phyloP scores from a whole-genome alignment of 2,113 vertebrate species.

The Oxygymnocypris stewartii region DNA sequence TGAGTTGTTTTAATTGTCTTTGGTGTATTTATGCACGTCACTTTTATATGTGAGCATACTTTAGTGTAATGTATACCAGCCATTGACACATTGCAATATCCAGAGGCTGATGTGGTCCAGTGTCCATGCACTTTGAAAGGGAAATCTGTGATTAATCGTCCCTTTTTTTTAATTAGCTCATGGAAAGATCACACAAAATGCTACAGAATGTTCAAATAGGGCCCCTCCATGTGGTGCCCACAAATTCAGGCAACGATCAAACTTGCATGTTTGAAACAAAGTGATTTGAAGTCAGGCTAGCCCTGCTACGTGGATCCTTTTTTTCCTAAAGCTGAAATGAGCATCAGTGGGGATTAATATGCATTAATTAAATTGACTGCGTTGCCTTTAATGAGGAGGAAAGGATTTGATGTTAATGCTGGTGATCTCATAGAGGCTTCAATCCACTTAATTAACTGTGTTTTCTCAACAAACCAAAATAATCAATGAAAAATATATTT shows the following conservation, averaged over 20 bases:
- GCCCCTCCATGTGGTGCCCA: constrained; percentile 42
- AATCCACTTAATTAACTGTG: constrained; percentile 87
- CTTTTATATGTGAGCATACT: neutral
- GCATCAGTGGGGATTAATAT: constrained; percentile 94
- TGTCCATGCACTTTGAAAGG: constrained; percentile 36
- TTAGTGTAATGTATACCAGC: constrained; percentile 1
- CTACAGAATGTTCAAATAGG: constrained; percentile 47
- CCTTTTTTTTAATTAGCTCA: constrained; percentile 56
- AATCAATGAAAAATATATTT: constrained; percentile 82
- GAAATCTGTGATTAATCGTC: constrained; percentile 45
- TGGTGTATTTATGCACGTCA: neutral
- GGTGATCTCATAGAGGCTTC: constrained; percentile 87
- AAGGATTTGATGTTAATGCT: constrained; percentile 93
- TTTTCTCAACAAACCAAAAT: constrained; percentile 85
- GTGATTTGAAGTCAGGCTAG: constrained; percentile 61
- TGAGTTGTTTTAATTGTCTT: neutral
- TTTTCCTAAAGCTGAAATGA: constrained; percentile 82
- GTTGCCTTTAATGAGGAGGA: constrained; percentile 94
- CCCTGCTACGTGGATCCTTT: constrained; percentile 68
- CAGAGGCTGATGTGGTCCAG: constrained; percentile 19
- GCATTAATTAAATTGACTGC: constrained; percentile 97
- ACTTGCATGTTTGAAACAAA: constrained; percentile 60
- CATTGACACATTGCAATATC: neutral
- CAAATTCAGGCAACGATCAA: constrained; percentile 59
- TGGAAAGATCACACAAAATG: constrained; percentile 53